Base-by-base conservation (phyloP, 92 coral and sea anemone species). In the Porites lobata region DNA sequence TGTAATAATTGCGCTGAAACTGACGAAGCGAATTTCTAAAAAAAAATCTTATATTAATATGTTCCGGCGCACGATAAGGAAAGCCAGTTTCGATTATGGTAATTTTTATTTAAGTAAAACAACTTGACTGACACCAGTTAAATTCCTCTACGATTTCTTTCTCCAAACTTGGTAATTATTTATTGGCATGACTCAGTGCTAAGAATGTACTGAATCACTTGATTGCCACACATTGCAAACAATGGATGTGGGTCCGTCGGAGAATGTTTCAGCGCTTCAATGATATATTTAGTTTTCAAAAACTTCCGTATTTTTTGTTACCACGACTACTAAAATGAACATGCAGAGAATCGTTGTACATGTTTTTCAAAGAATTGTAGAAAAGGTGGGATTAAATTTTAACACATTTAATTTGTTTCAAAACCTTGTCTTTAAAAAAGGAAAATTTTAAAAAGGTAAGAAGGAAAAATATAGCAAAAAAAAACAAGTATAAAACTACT, bases 141-240 rank as follows among this genome's bases (percentile, higher is more conserved):
- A 56, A 56, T 56, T 56, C 4, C 61, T 3, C 4, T 56, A 56
- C 3, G 61, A 10, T 3, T 14, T 56, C 17, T 56, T 56, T 50
- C 58, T 21, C 77, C 20, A 50, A 72, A 72, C n/a, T 43, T 78
- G 82, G 54, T 14, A 20, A 78, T 78, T 38, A 38, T 3, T 38
- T 38, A 38, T 0, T 2, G 47, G 47, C 4, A 29, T 29, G 32
- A 38, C 6, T 38, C 47, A 38, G 0, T 8, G 57, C 21, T 62
- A 8, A 43, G 50, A 43, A 71, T 8, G 2, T 0, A 56, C 11
- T 56, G 11, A 10, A 56, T 56, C 61, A 4, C 61, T 14, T 56
- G 61, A 56, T 12, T 14, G 15, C 15, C 61, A 11, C 17, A 10
- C 61, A 17, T 10, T 56, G 15, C 61, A 11, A 14, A 56, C 61